Conservation (phyloP, 37 sponge, comb jelly and placozoan species). For the Mnemiopsis leidyi region DNA sequence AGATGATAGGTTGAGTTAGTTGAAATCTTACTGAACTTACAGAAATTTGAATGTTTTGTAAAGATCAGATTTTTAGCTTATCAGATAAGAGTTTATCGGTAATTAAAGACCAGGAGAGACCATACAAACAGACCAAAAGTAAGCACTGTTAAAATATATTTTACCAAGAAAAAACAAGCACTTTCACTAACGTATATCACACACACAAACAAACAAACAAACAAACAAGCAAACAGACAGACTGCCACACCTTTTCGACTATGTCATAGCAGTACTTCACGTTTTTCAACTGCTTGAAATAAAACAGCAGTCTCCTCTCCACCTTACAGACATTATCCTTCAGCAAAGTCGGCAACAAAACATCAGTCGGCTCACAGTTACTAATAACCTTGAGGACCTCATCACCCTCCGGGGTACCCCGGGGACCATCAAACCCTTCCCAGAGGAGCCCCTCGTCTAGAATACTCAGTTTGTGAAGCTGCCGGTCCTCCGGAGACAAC, state of each 20-base stretch:
- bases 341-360: not conserved
- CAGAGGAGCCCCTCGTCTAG: not conserved
- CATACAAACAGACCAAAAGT: conserved; percentile 73
- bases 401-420: conserved; percentile 14
- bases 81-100: no score
- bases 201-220: conserved; percentile 24
- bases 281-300: conserved; percentile 39
- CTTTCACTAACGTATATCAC: no score
- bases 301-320: conserved; percentile 47
- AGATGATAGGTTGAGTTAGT: not conserved
- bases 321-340: not conserved
- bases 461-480: conserved; percentile 16
- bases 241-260: conserved; percentile 10
- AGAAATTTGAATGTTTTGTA: no score
- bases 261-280: conserved; percentile 53
- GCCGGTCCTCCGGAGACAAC: not conserved
- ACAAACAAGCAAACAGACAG: not conserved
- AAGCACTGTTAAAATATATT: not conserved
- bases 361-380: conserved; percentile 29
- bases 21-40: no score
- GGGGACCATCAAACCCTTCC: not conserved
- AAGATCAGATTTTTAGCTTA: no score
- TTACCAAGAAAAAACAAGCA: no score
- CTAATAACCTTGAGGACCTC: conserved; percentile 11
- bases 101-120: no score